Conservation (phyloP, 1,140 invertebrate species). For the Drosophila elegans region DNA sequence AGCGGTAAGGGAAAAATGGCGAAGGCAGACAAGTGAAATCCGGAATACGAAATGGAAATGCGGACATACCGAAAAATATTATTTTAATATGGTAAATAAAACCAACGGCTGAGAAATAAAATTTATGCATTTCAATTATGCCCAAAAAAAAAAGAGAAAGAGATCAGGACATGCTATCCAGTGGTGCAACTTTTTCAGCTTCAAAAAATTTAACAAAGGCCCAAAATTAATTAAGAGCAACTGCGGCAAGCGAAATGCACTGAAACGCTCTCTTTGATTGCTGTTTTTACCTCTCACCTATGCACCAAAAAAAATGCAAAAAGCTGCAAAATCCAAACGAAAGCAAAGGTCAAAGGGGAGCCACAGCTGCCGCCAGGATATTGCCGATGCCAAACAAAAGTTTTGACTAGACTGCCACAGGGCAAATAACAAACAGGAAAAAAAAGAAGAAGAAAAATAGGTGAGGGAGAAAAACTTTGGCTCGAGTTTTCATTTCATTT, state of each 20-base stretch:
- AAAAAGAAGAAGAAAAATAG: slow-evolving; percentile 5
- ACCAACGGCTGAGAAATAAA: slow-evolving; percentile 56
- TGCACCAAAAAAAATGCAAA: slow-evolving; percentile 28
- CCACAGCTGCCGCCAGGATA: slow-evolving; percentile 61
- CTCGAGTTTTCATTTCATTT: slow-evolving; percentile 73
- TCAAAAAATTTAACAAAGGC: slow-evolving; percentile 40
- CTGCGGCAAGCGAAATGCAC: slow-evolving; percentile 30
- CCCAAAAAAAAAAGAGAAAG: slow-evolving; percentile 37
- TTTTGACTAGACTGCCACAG: slow-evolving; percentile 71
- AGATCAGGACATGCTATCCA: slow-evolving; percentile 23
- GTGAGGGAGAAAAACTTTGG: slow-evolving; percentile 44
- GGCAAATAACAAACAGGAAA: slow-evolving; percentile 35
- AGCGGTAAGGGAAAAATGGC: slow-evolving; percentile 11
- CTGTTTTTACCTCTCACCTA: slow-evolving; percentile 3
- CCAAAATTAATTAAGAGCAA: slow-evolving; percentile 70
- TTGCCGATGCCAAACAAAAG: slow-evolving; percentile 77
- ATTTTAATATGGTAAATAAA: slow-evolving; percentile 81
- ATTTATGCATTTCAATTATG: slow-evolving; percentile 82
- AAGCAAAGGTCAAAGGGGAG: slow-evolving; percentile 58
- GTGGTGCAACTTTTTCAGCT: slow-evolving; percentile 46
- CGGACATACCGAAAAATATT: slow-evolving; percentile 70
- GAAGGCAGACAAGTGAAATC: slow-evolving; percentile 25
- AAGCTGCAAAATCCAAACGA: slow-evolving; percentile 18
- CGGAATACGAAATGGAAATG: slow-evolving; percentile 74
- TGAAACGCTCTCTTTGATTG: slow-evolving; percentile 46